Conservation (phyloP, 2,113 vertebrate genomes). For the Takifugu flavidus region DNA sequence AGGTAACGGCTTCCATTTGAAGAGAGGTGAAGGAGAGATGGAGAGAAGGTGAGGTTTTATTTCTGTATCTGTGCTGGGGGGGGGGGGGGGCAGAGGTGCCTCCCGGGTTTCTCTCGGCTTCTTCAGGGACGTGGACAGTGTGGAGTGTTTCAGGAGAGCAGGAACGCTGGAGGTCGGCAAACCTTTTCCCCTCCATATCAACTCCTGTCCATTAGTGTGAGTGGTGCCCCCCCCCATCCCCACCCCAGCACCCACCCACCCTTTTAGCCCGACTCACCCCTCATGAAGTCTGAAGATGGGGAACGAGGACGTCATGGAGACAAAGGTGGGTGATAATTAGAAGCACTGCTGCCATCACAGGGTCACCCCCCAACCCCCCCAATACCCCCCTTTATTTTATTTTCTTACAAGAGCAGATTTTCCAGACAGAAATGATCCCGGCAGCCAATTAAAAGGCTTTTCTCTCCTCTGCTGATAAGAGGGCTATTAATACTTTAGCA, state of each 20-base stretch:
- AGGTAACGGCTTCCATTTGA: neutral
- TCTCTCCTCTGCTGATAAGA: constrained; percentile 51
- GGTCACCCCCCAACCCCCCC: constrained; percentile 50
- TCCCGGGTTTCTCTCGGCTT: neutral
- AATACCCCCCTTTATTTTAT: constrained; percentile 8
- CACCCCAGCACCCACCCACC: constrained; percentile 22
- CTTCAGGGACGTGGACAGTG: neutral
- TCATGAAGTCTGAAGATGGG: constrained; percentile 25
- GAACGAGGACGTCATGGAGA: constrained; percentile 18
- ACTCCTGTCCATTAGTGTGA: constrained; percentile 62
- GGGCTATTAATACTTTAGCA: constrained; percentile 46
- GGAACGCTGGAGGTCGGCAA: constrained; percentile 26
- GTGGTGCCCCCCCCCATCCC: constrained; percentile 41
- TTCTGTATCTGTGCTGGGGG: constrained; percentile 15
- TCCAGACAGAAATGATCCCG: constrained; percentile 30
- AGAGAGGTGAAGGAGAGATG: constrained; percentile 41
- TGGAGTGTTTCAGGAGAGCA: neutral
- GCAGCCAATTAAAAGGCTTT: constrained; percentile 55
- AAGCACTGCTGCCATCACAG: constrained; percentile 40
- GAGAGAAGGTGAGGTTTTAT: constrained; percentile 11
- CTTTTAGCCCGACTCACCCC: constrained; percentile 48
- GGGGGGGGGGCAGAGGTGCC: neutral
- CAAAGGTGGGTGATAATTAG: constrained; percentile 61
- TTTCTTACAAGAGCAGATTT: neutral
- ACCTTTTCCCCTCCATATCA: constrained; percentile 20